Conservation (phyloP, 2,113 vertebrate species). For the Theropithecus gelada region DNA sequence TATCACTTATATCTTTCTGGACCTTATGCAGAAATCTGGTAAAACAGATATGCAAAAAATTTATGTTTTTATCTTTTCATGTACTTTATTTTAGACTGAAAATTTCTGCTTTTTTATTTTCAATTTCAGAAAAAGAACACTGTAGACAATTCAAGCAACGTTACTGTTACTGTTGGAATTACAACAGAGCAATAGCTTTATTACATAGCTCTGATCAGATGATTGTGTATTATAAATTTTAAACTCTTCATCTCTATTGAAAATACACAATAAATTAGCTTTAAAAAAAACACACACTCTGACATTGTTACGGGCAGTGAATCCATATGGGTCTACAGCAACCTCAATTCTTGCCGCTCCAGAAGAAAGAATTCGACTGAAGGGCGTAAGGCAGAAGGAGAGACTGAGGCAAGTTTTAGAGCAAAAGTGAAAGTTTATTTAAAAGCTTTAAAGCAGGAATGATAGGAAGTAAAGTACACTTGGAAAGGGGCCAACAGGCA, state of each 20-base stretch:
- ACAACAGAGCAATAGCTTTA: neutral
- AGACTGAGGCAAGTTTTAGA: no score
- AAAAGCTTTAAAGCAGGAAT: no score
- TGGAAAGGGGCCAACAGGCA: no score
- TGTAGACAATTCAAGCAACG: neutral
- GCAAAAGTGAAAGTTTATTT: no score
- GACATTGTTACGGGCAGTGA: neutral
- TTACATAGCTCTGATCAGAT: constrained; percentile 18
- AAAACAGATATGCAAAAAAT: neutral
- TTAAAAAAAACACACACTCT: constrained; percentile 31
- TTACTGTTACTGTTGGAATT: constrained; percentile 34
- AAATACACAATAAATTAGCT: neutral
- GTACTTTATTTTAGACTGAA: neutral
- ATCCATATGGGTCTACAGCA: no score
- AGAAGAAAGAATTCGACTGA: no score
- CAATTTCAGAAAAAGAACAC: neutral
- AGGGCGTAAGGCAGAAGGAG: no score
- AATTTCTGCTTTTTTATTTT: constrained; percentile 25
- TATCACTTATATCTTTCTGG: neutral
- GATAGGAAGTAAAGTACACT: no score
- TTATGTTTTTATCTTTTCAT: neutral
- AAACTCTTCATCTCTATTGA: constrained; percentile 31
- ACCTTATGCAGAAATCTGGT: neutral
- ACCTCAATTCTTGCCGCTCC: no score
- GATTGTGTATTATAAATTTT: constrained; percentile 33